Percentiles rank a stretch among this genome's conserved stretches.
phyloP scores from a whole-genome alignment of 2,888 invertebrate species.

The Erebia ligea region DNA sequence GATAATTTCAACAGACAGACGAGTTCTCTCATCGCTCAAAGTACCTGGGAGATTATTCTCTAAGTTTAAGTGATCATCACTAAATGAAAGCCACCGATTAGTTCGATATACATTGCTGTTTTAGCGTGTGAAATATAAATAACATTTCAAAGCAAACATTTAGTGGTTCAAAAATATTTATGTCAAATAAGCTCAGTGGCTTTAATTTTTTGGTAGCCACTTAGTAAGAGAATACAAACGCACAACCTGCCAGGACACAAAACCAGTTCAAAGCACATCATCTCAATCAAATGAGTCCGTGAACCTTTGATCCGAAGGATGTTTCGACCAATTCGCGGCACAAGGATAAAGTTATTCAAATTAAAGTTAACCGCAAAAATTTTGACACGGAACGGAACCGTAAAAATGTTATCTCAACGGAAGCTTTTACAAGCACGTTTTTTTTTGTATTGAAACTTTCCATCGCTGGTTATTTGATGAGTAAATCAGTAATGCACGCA shows the following conservation, averaged over 20 bases:
- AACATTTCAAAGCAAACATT: too few relatives aligned
- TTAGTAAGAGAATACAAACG: too few relatives aligned
- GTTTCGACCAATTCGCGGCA: constrained; percentile 8
- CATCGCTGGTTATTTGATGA: background rate
- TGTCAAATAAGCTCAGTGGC: too few relatives aligned
- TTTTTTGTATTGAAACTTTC: background rate
- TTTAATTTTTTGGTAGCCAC: too few relatives aligned
- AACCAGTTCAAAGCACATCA: background rate
- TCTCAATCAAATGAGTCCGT: background rate
- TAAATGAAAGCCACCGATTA: too few relatives aligned
- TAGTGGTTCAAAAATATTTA: too few relatives aligned
- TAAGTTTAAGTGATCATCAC: too few relatives aligned
- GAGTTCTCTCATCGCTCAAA: background rate
- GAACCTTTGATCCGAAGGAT: constrained; percentile 7
- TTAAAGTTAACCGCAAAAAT: background rate
- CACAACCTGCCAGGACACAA: background rate
- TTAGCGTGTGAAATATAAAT: too few relatives aligned
- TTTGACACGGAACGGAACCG: background rate
- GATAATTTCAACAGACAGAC: background rate
- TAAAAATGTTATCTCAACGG: background rate
- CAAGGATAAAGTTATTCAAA: constrained; percentile 7
- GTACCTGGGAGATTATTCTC: background rate
- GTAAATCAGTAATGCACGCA: too few relatives aligned
- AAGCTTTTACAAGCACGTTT: background rate
- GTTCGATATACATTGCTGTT: too few relatives aligned